Base-by-base conservation (phyloP, 2,797 vertebrate species). In the Microhierax caerulescens region DNA sequence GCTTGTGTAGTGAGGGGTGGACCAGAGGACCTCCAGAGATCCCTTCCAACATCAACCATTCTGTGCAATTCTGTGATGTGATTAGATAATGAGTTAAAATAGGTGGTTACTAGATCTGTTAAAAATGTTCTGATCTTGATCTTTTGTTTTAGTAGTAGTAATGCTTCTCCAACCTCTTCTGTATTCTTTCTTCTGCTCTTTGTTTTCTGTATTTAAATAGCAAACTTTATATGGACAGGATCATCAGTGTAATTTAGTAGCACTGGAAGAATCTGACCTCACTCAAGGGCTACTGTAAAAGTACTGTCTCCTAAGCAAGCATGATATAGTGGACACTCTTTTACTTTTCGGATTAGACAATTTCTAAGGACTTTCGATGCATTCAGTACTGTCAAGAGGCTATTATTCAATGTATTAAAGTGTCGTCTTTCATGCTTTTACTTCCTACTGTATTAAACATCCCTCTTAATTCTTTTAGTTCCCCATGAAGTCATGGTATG, bases 101-200 rank as follows among this genome's bases (percentile, higher is more conserved):
- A 7, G 5, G 9, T 80, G 1, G 0, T 48, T 68, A 45, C 4
- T 57, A 74, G 18, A 54, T 27, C 60, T 3, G 4, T 30, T 47
- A 41, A 48, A 70, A 51, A 61, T 45, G 1, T 6, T 70, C 37
- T 50, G 6, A 57, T 45, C 21, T 67, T 77, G 37, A 53, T 69
- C 25, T 24, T 76, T 69, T 30, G 22, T 70, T 73, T 39, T n/a
- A 27, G 12, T 50, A 32, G 11, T 17, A n/a, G 12, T 34, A 75
- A 3, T 77, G 27, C 22, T 70, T 91, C 39, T 43, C 19, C 5
- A 3, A 24, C 56, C 19, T 60, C n/a, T 85, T 11, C 32, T 56
- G 6, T 47, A 14, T 5, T 53, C 10, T 57, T 65, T 73, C 39
- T 47, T 54, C 11, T 5, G 30, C 5, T 77, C 22, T 45, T 65